Percentiles rank a stretch among this genome's conserved stretches.
Conservation (phyloP, 2,113 vertebrate species). For the Oreochromis niloticus region DNA sequence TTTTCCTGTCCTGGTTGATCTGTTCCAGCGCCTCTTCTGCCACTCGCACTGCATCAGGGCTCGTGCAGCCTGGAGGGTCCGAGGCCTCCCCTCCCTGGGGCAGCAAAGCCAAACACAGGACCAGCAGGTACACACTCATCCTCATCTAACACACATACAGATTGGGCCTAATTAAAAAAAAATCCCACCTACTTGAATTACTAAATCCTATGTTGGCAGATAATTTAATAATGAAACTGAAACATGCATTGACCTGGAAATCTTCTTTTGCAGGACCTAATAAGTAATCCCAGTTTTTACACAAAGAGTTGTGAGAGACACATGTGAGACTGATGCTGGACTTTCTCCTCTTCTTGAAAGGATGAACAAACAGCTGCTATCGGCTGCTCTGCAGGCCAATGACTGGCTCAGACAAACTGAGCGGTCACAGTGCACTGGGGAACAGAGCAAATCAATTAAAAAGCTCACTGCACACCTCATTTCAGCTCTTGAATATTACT, state of each 20-base stretch:
- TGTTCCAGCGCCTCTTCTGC: slow-evolving; percentile 49
- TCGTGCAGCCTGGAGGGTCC: slow-evolving; percentile 5
- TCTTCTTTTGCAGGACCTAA: not conserved
- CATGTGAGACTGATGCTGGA: slow-evolving; percentile 1
- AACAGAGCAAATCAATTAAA: not conserved
- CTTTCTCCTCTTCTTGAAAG: slow-evolving; percentile 19
- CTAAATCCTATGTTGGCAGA: not conserved
- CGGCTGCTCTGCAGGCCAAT: slow-evolving; percentile 32
- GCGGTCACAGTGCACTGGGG: slow-evolving; percentile 25
- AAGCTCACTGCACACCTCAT: not conserved
- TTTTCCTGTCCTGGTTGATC: slow-evolving; percentile 48
- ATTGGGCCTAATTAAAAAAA: not conserved
- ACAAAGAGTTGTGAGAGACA: not conserved
- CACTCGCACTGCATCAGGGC: slow-evolving; percentile 18
- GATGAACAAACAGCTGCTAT: slow-evolving; percentile 49
- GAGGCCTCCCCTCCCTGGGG: slow-evolving; percentile 13
- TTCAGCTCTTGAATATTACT: not conserved
- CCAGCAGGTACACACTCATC: slow-evolving; percentile 40
- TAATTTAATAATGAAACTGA: not conserved
- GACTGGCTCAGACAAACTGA: not conserved
- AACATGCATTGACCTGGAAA: not conserved
- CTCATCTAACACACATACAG: not conserved
- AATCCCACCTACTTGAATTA: not conserved
- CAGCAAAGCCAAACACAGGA: slow-evolving; percentile 37
- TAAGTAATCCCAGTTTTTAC: not conserved